A percentile compares a stretch with the other conserved stretches of the same genome.
Conservation (phyloP, 2,113 vertebrate species). For the Peromyscus californicus region DNA sequence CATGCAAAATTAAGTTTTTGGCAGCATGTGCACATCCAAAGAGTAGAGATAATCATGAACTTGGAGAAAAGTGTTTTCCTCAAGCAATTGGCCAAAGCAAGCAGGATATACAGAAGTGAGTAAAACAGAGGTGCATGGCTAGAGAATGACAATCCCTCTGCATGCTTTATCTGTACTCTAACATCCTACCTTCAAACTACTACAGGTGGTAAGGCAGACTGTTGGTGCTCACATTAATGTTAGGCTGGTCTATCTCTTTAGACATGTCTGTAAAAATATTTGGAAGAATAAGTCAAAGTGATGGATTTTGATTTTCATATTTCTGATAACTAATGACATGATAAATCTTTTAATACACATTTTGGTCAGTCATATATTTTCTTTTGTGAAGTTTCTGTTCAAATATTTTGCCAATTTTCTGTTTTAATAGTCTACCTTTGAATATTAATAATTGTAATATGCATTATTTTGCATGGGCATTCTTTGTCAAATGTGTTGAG, state of each 20-base stretch:
- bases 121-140: background rate
- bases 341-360: background rate
- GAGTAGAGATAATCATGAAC: background rate
- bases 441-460: background rate
- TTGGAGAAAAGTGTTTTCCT: background rate
- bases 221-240: no score
- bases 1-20: constrained; percentile 46
- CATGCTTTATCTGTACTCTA: background rate
- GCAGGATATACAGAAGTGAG: background rate
- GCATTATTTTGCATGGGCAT: background rate
- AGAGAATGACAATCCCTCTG: background rate
- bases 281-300: background rate
- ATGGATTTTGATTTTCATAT: constrained; percentile 6
- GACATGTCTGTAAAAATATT: background rate
- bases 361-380: background rate
- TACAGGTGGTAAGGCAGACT: fast-evolving
- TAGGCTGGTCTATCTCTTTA: background rate
- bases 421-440: constrained; percentile 42
- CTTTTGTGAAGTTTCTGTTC: background rate
- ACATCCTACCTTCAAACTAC: background rate
- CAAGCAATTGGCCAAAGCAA: background rate
- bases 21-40: background rate
- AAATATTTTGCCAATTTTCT: background rate
- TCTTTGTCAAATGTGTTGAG: constrained; percentile 29
- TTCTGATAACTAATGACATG: constrained; percentile 19